Base-by-base conservation (phyloP, 2,113 vertebrate species). In the Oncorhynchus masou region DNA sequence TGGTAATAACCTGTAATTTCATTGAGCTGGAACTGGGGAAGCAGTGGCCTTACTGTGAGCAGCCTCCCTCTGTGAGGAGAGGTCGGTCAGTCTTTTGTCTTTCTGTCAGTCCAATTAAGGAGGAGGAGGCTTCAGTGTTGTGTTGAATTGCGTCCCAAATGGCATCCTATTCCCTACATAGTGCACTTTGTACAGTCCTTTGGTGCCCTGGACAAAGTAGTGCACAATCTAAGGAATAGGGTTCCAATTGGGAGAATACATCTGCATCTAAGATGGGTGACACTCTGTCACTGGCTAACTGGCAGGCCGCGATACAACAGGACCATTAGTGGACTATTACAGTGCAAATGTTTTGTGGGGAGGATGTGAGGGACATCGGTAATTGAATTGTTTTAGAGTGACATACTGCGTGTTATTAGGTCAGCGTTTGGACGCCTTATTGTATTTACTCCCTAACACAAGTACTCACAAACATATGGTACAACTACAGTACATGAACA, bases 1-100 rank as follows among this genome's bases (percentile, higher is more conserved):
- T 64, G 81, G 79, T 90, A 91, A 91, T 89, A 90, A 92, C 79
- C 83, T 78, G 81, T 91, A 89, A 92, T 92, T 92, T 92, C 77
- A 88, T 87, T 88, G 85, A 84, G 27, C 49, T 71, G 51, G 51
- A 74, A 75, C 70, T 73, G 80, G 78, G 71, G 1, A 68, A 79
- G 85, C 59, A 31, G 74, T 22, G 29, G 71, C 86, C 81, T 11
- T 20, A 84, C 82, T 85, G 78, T 81, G 68, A 75, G 73, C 73
- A 79, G 74, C 69, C 68, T 79, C 62, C 62, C 68, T 79, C 65
- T 13, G 24, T 29, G 22, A 29, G 27, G 54, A 11, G 20, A 25
- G 27, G 59, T 78, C 70, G 79, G 83, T 75, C 39, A 70, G 70
- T 73, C 54, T 73, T 71, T 73, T 76, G 77, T 82, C 70, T 80